Base-by-base conservation (phyloP, 1,140 invertebrate species). In the Atta cephalotes region DNA sequence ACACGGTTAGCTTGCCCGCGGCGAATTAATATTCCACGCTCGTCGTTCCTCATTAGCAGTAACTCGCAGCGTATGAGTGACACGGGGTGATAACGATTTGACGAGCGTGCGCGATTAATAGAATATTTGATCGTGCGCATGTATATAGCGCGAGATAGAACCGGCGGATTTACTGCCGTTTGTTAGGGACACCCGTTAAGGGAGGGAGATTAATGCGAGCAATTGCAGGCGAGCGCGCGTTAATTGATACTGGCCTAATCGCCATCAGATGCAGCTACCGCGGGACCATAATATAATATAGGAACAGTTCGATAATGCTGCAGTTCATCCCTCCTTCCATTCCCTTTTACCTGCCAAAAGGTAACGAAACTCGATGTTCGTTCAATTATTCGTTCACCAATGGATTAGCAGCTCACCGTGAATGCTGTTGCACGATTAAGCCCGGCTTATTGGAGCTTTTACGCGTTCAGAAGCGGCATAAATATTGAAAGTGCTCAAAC, bases 191-290 rank as follows among this genome's bases (percentile, higher is more conserved):
- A 88, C 82, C 86, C 86, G 86, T 86, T 90, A 88, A 87, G 85
- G 89, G 82, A 84, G 90, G 78, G 84, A 91, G 87, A 91, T 92
- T 92, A 91, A 92, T 91, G 89, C 85, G 85, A 81, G 88, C 90
- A 92, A 92, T 92, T 89, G 88, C 87, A 89, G 90, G 88, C 81
- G 85, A 31, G 31, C 25, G 56, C 88, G 88, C 80, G 90, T 92
- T 92, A 92, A 92, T 91, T 91, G 90, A 92, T 92, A 91, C 90
- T 84, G 89, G 88, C 89, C 90, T 92, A 92, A 92, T 91, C 90
- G 90, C 90, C 90, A 92, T 92, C 91, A 91, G 89, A 91, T 89
- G 90, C 78, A 84, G 65, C 53, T 60, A 53, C 60, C 76, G 80
- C 84, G 66, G 65, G 45, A 74, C 86, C 60, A 90, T 90, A 90